Base-by-base conservation (phyloP, 2,113 vertebrate genomes). In the Petaurus breviceps region DNA sequence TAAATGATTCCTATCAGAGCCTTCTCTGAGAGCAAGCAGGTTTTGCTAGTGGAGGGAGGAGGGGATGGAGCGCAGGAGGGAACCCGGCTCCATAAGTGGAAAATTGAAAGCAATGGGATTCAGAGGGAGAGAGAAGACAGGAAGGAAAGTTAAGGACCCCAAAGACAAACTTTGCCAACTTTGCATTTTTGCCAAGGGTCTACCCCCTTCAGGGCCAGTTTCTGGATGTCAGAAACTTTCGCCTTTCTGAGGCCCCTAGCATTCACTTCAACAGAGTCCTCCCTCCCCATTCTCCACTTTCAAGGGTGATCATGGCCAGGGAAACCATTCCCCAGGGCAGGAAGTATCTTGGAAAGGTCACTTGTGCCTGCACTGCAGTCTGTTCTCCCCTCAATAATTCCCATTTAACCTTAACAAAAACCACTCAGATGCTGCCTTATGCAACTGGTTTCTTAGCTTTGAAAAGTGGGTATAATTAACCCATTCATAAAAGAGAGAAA, bases 401-500 rank as follows among this genome's bases (percentile, higher is more conserved):
- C 89, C 90, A 93, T 92, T 84, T 97, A 97, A 95, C 24, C 6
- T 51, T 96, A 89, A 96, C 97, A 77, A 55, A 92, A 92, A 16
- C 84, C 94, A 22, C 57, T 96, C 90, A 90, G 90, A 90, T 26
- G n/a, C 90, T 96, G 54, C 95, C 31, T 22, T 92, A 90, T 61
- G 53, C 92, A 97, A 90, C 68, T 23, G 47, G 94, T 94, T 90
- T 47, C 37, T 0, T 46, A 84, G 68, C 68, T 84, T 97, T 91
- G 68, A 91, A 94, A 96, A 94, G 68, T 95, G 77, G 93, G 96
- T 97, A 98, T 92, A 98, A 97, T 98, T 98, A 97, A 97, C 24
- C 97, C 95, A 96, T 98, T 98, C 98, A 98, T 91, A 50, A 95
- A 90, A 90, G 37, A 97, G 95, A 97, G 97, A 95, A 97, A 98